phyloP scores from a whole-genome alignment of 1,140 invertebrate genomes.

The Nasonia giraulti region DNA sequence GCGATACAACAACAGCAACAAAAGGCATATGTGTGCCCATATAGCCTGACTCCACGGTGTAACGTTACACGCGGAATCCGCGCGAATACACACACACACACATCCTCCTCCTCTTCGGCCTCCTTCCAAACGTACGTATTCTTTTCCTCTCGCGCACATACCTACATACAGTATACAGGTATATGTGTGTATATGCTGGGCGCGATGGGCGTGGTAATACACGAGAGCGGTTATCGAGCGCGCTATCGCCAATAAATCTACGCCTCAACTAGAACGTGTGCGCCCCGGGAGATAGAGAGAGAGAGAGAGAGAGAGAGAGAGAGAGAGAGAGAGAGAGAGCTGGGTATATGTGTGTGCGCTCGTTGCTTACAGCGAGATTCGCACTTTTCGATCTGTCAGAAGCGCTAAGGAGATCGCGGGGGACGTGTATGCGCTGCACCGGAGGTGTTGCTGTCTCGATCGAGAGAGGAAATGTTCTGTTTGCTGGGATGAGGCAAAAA shows the following conservation, averaged over 20 bases:
- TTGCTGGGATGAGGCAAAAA: not conserved
- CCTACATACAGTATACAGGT: not conserved
- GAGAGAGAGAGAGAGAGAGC: not conserved
- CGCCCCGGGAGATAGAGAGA: not conserved
- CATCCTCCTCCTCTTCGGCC: not conserved
- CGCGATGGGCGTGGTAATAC: conserved; percentile 68
- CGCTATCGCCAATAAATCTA: conserved; percentile 70
- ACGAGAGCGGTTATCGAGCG: conserved; percentile 67
- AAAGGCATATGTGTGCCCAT: not conserved
- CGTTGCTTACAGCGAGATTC: conserved; percentile 1
- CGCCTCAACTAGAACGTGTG: conserved; percentile 70
- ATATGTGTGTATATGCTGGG: conserved; percentile 25
- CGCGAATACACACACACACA: not conserved
- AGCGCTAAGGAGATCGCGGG: not conserved
- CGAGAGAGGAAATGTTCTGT: not conserved
- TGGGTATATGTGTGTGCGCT: not conserved
- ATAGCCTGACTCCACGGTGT: not conserved
- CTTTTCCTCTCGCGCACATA: conserved; percentile 15
- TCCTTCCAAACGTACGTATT: not conserved
- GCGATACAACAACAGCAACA: not conserved
- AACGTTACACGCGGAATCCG: not conserved
- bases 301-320: not conserved
- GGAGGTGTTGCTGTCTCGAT: not conserved
- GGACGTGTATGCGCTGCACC: not conserved
- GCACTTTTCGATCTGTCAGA: conserved; percentile 41